A percentile compares a stretch with the other conserved stretches of the same genome.
Conservation (phyloP, 1,140 invertebrate genomes). For the Chrysoperla carnea region DNA sequence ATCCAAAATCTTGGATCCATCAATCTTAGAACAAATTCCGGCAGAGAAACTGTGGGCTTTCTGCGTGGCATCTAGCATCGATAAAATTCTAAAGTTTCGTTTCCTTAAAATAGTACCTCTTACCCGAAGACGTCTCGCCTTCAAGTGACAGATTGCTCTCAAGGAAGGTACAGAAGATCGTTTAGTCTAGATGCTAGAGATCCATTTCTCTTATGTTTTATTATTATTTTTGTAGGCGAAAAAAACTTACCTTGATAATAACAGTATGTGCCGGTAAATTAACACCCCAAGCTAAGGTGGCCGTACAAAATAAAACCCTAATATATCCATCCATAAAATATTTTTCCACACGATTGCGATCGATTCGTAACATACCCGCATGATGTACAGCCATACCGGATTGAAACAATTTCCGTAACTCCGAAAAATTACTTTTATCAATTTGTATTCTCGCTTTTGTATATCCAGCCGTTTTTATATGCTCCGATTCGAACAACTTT, state of each 20-base stretch:
- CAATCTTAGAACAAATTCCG: too few relatives aligned
- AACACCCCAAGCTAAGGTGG: constrained; percentile 98
- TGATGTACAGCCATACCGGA: constrained; percentile 91
- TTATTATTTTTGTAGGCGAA: too few relatives aligned
- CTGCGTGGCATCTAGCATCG: too few relatives aligned
- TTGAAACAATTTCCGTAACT: constrained; percentile 64
- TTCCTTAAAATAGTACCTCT: too few relatives aligned
- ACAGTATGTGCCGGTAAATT: constrained; percentile 97
- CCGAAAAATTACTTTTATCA: constrained; percentile 52
- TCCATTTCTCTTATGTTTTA: too few relatives aligned
- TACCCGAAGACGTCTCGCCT: too few relatives aligned
- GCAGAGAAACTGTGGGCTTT: too few relatives aligned
- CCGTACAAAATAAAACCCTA: constrained; percentile 90
- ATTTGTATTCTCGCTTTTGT: constrained; percentile 44
- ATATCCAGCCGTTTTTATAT: constrained; percentile 27
- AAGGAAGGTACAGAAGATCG: too few relatives aligned
- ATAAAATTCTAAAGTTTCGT: too few relatives aligned
- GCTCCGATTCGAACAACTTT: constrained; percentile 47
- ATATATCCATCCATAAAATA: constrained; percentile 77
- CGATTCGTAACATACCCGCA: constrained; percentile 77
- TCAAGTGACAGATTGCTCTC: too few relatives aligned
- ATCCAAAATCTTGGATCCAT: too few relatives aligned
- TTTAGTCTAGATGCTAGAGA: too few relatives aligned
- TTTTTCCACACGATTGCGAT: constrained; percentile 74
- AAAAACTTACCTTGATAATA: constrained; percentile 82